A percentile compares a stretch with the other conserved stretches of the same genome.
Evolutionary conservation across 2,797 vertebrate species (phyloP).

Genomic region (Falco biarmicus): DNA sequence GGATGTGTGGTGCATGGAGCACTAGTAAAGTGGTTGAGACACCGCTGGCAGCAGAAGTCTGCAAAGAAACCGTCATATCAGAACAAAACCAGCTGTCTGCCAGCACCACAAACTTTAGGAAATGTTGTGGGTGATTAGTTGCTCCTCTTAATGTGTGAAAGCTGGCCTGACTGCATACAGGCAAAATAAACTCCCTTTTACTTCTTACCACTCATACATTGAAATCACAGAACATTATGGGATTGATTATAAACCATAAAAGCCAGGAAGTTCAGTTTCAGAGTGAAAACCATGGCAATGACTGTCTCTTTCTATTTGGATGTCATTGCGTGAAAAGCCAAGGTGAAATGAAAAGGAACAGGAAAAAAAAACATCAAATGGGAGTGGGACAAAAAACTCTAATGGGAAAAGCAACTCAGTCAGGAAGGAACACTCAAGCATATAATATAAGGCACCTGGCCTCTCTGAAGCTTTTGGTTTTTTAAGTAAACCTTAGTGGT

Average conservation of each 20-base stretch:
- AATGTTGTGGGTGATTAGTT: constrained; percentile 64
- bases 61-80: constrained; percentile 27
- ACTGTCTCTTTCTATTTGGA: constrained; percentile 29
- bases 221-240: constrained; percentile 23
- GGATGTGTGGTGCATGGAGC: neutral
- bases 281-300: constrained; percentile 19
- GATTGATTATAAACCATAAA: constrained; percentile 53
- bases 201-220: constrained; percentile 17
- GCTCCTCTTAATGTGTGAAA: constrained; percentile 67
- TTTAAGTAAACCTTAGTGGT: neutral
- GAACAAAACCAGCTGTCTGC: constrained; percentile 58
- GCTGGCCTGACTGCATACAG: constrained; percentile 39
- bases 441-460: constrained; percentile 48
- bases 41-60: constrained; percentile 35
- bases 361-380: constrained; percentile 33
- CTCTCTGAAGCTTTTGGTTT: neutral
- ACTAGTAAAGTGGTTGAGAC: neutral
- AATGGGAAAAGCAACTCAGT: constrained; percentile 27
- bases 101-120: constrained; percentile 56
- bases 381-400: constrained; percentile 8
- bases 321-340: neutral
- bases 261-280: constrained; percentile 43
- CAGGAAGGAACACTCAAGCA: constrained; percentile 35
- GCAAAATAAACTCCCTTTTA: constrained; percentile 51
- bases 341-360: constrained; percentile 46